These are phyloP conservation scores for Melanerpes formicivorus DNA, from an alignment of 2,113 vertebrate species.

Conservation along the genomic window DNA sequence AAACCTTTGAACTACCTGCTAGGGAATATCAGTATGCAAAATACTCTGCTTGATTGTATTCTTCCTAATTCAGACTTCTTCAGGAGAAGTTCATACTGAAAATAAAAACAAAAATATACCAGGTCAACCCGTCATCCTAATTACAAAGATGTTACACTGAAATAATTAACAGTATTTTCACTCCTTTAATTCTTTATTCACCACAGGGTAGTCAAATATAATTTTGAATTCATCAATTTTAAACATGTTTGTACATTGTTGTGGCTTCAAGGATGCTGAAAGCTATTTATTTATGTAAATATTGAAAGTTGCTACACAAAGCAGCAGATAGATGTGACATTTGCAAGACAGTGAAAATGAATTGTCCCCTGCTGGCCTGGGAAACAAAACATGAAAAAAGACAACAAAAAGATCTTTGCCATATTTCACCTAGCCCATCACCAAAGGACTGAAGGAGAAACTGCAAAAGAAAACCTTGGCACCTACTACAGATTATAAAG, in stretches of 20 bases:
- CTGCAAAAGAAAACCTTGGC: neutral
- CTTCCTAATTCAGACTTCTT: neutral
- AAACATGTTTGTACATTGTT: neutral
- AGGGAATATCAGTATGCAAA: neutral
- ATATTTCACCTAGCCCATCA: neutral
- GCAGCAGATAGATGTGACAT: slow-evolving; percentile 9
- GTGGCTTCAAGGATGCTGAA: neutral
- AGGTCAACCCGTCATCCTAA: neutral
- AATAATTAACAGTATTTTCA: neutral
- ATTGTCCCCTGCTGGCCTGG: neutral
- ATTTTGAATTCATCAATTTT: slow-evolving; percentile 5
- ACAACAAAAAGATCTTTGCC: neutral
- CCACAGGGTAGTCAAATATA: neutral
- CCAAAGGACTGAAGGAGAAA: neutral
- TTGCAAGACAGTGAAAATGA: slow-evolving; percentile 5
- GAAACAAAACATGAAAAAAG: neutral
- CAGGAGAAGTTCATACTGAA: neutral
- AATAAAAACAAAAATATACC: neutral
- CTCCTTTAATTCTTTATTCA: neutral
- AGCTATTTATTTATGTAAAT: slow-evolving; percentile 46
- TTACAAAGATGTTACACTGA: neutral
- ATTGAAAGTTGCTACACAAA: slow-evolving; percentile 27
- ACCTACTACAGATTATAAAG: neutral
- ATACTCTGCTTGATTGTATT: neutral
- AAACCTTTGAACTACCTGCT: neutral